These are phyloP conservation scores for Lathronympha strigana DNA, from an alignment of 2,888 invertebrate species.

Conservation along the genomic window DNA sequence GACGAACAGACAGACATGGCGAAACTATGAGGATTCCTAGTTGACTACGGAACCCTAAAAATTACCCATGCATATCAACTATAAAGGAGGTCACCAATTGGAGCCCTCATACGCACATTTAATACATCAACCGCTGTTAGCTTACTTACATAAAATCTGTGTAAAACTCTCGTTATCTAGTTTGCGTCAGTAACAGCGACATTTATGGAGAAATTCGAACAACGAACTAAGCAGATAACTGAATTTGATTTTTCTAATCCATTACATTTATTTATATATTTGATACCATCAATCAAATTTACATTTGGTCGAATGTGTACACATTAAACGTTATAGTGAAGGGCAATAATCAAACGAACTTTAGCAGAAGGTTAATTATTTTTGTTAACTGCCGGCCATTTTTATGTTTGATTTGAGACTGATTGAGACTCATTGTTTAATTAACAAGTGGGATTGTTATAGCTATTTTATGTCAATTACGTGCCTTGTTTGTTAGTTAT, in stretches of 20 bases:
- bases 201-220: too few species aligned
- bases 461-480: background rate
- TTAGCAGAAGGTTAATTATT: conserved; percentile 28
- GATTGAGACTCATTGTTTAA: conserved; percentile 28
- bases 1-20: too few species aligned
- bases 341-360: conserved; percentile 12
- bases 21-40: too few species aligned
- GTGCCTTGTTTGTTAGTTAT: background rate
- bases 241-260: background rate
- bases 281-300: conserved; percentile 13
- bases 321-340: conserved; percentile 18
- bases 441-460: background rate
- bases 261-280: background rate
- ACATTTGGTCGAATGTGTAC: background rate
- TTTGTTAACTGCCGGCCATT: conserved; percentile 28
- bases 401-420: conserved; percentile 14
- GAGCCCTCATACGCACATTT: too few species aligned
- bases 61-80: too few species aligned
- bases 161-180: too few species aligned
- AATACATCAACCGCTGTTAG: too few species aligned
- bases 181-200: too few species aligned
- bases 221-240: too few species aligned
- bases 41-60: too few species aligned
- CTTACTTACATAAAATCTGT: too few species aligned
- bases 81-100: too few species aligned